Percentiles rank a stretch among this genome's conserved stretches.
These are phyloP conservation scores for Odocoileus hemionus DNA, from an alignment of 2,113 vertebrate genomes.

Conservation along the genomic window DNA sequence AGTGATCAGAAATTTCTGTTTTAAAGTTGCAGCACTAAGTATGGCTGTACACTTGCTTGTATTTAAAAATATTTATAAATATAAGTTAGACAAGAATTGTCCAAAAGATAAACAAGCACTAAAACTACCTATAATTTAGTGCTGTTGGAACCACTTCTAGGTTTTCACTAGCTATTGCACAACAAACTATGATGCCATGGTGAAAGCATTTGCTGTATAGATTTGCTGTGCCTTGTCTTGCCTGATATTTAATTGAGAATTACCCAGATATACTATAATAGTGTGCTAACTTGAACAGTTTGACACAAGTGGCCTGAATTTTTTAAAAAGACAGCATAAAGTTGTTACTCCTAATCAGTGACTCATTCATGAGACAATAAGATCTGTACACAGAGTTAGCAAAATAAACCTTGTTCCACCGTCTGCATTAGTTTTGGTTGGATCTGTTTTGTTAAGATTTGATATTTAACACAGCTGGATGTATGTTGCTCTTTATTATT, in stretches of 20 bases:
- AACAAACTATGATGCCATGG: neutral
- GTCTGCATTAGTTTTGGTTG: neutral
- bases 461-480: neutral
- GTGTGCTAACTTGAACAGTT: neutral
- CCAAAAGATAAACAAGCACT: neutral
- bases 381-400: neutral
- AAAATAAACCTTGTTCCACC: neutral
- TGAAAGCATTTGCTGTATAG: constrained; percentile 22
- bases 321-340: neutral
- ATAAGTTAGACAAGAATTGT: neutral
- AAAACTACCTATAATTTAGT: neutral
- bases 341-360: neutral
- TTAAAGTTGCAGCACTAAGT: neutral
- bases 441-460: neutral
- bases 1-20: neutral
- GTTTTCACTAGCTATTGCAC: neutral
- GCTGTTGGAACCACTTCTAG: neutral
- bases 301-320: neutral
- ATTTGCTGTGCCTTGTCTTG: neutral
- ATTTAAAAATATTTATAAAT: neutral
- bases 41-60: neutral
- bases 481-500: neutral
- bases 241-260: neutral
- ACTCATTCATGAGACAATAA: neutral
- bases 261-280: neutral